Percentiles rank a stretch among this genome's conserved stretches.
Conservation (phyloP, 2,888 invertebrate species). For the Coenonympha arcania region DNA sequence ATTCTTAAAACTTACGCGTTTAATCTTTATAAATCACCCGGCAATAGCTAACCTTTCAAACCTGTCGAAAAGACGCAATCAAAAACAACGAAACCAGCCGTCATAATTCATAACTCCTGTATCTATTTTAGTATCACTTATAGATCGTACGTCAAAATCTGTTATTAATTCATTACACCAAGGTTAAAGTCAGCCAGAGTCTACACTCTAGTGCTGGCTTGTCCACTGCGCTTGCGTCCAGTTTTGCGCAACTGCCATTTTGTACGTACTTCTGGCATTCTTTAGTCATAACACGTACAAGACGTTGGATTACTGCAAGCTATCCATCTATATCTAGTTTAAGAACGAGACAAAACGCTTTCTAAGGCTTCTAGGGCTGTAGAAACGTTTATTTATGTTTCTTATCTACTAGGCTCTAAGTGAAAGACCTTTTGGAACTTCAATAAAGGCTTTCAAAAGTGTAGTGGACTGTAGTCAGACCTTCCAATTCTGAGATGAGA, state of each 20-base stretch:
- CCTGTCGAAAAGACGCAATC: constrained; percentile 2
- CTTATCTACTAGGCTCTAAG: no score
- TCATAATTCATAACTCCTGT: neutral
- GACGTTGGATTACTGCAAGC: no score
- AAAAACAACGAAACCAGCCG: neutral
- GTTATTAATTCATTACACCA: constrained; percentile 23
- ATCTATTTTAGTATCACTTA: constrained; percentile 13
- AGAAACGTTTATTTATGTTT: no score
- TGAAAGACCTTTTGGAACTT: no score
- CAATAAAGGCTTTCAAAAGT: no score
- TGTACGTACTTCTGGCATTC: constrained; percentile 15
- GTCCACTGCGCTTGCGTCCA: constrained; percentile 17
- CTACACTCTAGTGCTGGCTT: constrained; percentile 18
- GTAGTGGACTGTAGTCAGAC: no score
- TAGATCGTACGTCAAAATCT: constrained; percentile 14
- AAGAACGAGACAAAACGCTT: no score
- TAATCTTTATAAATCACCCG: no score
- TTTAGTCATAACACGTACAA: constrained; percentile 9
- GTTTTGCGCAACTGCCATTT: constrained; percentile 21
- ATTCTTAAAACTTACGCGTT: no score
- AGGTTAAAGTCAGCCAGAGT: constrained; percentile 23
- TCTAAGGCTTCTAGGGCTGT: no score
- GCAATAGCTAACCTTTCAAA: neutral
- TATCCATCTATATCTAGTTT: no score
- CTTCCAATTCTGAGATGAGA: no score